Conservation (phyloP, 2,113 vertebrate species). For the Elephas maximus region DNA sequence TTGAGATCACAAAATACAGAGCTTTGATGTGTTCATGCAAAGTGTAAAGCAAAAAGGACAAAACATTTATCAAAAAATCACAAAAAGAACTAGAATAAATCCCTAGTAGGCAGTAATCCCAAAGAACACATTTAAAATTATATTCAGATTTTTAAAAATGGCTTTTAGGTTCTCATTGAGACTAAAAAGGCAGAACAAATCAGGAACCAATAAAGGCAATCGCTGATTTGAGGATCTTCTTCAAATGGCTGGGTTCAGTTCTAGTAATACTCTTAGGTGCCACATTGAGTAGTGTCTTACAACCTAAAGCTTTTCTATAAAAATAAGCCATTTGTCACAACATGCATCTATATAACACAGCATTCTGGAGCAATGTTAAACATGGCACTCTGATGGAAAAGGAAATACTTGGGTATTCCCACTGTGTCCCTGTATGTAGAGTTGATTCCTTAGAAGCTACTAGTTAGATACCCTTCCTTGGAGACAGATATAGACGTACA, state of each 20-base stretch:
- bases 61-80: slow-evolving; percentile 20
- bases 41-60: neutral
- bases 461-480: neutral
- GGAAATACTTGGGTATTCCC: too few relatives aligned
- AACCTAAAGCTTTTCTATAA: neutral
- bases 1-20: slow-evolving; percentile 15
- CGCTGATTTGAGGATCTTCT: neutral
- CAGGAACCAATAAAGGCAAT: neutral
- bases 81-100: slow-evolving; percentile 29
- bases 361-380: neutral
- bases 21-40: neutral
- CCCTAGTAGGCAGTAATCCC: neutral
- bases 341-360: neutral
- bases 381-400: neutral
- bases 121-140: neutral
- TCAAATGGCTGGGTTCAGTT: neutral
- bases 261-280: neutral
- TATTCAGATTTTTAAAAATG: neutral
- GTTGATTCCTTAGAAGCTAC: neutral
- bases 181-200: slow-evolving; percentile 31
- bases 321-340: neutral
- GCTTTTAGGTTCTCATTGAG: slow-evolving; percentile 37
- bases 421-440: neutral
- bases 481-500: neutral
- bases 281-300: neutral